These are phyloP conservation scores for Venturia canescens DNA, from an alignment of 1,140 invertebrate species.

Conservation along the genomic window DNA sequence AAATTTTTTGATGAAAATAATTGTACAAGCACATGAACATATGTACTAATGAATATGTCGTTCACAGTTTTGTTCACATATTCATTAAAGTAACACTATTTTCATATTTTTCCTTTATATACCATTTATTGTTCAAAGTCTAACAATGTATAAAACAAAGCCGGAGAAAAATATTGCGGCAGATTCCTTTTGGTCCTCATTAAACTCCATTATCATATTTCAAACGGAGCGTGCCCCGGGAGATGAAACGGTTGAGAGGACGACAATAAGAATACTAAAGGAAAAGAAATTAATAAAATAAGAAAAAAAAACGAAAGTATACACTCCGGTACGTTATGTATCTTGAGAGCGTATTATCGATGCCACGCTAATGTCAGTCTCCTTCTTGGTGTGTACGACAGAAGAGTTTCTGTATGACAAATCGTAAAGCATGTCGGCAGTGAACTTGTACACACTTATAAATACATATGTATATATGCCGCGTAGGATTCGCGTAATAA, in stretches of 20 bases:
- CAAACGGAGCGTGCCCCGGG: constrained; percentile 4
- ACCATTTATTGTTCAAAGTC: too few species aligned
- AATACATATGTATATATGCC: neutral
- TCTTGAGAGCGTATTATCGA: constrained; percentile 26
- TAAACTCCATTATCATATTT: neutral
- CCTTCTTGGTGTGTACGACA: constrained; percentile 10
- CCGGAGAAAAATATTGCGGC: neutral
- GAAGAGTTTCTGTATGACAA: constrained; percentile 32
- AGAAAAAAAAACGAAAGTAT: neutral
- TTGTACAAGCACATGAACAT: too few species aligned
- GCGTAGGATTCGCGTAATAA: constrained; percentile 35
- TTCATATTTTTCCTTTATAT: too few species aligned
- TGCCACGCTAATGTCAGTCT: constrained; percentile 38
- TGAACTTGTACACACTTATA: neutral
- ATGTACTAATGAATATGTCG: too few species aligned
- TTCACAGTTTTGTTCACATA: too few species aligned
- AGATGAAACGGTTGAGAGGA: neutral
- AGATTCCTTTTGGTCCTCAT: neutral
- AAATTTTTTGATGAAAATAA: too few species aligned
- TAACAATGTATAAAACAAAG: too few species aligned
- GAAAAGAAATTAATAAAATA: too few species aligned
- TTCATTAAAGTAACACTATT: too few species aligned
- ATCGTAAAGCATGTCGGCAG: constrained; percentile 38
- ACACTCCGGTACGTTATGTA: neutral
- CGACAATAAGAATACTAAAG: neutral